Conservation (phyloP, 2,113 vertebrate species). For the Xyliphius kryptos region DNA sequence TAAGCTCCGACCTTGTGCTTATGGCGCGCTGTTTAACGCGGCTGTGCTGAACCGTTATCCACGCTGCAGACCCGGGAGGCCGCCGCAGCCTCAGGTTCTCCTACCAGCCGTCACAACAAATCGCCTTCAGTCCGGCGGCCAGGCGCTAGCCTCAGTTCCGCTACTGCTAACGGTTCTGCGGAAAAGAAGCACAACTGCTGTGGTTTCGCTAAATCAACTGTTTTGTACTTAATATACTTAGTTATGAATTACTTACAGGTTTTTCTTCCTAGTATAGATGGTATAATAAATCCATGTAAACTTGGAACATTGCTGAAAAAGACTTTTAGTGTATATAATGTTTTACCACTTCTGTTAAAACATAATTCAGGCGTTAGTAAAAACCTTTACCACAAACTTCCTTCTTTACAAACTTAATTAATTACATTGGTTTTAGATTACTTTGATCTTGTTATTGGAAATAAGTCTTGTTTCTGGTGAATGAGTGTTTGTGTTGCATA, state of each 20-base stretch:
- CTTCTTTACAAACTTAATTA: too few species aligned
- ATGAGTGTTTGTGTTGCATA: not conserved
- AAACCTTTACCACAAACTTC: too few species aligned
- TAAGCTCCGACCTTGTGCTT: conserved; percentile 44
- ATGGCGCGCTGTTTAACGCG: not conserved
- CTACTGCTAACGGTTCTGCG: conserved; percentile 26
- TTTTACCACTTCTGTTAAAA: too few species aligned
- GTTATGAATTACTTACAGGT: not conserved
- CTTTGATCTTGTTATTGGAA: not conserved
- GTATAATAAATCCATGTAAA: too few species aligned
- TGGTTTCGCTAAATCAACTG: not conserved
- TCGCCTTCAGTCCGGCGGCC: conserved; percentile 4
- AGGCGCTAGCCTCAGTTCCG: not conserved
- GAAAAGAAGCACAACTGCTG: not conserved
- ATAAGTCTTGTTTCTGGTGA: not conserved
- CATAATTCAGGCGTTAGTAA: too few species aligned
- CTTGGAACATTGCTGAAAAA: not conserved
- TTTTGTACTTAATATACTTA: not conserved
- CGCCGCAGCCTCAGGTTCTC: conserved; percentile 27
- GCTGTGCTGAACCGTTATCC: conserved; percentile 8
- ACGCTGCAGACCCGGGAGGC: not conserved
- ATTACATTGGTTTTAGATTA: not conserved
- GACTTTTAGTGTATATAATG: too few species aligned
- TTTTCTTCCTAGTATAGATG: too few species aligned
- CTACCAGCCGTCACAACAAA: conserved; percentile 8